Conservation (phyloP, 2,113 vertebrate species). For the Speoplatyrhinus poulsoni region DNA sequence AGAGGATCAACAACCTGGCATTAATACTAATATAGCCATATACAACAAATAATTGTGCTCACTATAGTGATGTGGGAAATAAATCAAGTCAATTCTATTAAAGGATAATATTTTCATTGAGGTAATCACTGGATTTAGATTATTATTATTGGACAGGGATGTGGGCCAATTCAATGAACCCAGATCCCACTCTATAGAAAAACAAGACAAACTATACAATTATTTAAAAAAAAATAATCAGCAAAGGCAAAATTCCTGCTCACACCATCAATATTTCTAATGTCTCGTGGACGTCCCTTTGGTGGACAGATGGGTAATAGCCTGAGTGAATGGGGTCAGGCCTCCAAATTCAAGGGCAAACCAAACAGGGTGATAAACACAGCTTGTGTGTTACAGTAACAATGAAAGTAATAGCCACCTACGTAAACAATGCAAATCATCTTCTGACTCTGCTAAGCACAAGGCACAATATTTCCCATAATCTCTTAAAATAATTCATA, state of each 20-base stretch:
- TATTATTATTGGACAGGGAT: no score
- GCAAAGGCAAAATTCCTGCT: conserved; percentile 46
- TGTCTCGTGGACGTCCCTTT: conserved; percentile 29
- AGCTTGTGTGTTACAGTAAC: background rate
- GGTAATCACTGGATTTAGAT: no score
- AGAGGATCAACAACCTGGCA: background rate
- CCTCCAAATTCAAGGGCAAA: conserved; percentile 63
- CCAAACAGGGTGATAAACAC: conserved; percentile 36
- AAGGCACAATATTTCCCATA: no score
- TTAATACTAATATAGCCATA: background rate
- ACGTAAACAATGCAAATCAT: no score
- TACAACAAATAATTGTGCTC: no score
- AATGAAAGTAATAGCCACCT: background rate
- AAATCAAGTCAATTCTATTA: no score
- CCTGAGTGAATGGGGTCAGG: conserved; percentile 56
- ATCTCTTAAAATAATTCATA: no score
- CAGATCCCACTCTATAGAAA: conserved; percentile 18
- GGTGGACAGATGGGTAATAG: conserved; percentile 59
- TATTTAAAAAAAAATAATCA: conserved; percentile 12
- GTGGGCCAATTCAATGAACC: background rate
- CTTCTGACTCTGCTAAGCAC: no score
- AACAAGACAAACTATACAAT: conserved; percentile 21
- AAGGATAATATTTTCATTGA: no score
- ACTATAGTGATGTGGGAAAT: no score
- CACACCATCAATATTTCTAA: conserved; percentile 53